Evolutionary conservation across 2,113 vertebrate species (phyloP), one percentile per base, ranked within the genome.

Genomic region (Plecturocebus donacophilus): DNA sequence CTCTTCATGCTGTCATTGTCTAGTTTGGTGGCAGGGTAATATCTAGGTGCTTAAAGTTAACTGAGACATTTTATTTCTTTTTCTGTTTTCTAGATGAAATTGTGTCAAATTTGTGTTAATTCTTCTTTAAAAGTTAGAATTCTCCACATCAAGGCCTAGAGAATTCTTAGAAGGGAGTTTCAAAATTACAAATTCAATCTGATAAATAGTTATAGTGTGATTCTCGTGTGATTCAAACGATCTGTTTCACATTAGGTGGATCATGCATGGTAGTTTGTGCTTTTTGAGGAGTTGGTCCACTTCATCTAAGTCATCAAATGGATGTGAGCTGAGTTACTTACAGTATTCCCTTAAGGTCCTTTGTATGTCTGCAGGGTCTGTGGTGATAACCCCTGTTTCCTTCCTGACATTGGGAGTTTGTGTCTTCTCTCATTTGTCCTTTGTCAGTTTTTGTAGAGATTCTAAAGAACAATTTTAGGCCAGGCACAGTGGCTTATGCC

Each of bases 361-460:
- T 77, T 17, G 6, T 16, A 6, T 21, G 40, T 6, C 76, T 71
- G 38, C 66, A 23, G 45, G 35, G 52, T 84, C 77, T 73, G 86
- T 32, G 32, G 70, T 66, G 40, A 52, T 25, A 49, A 52, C 52
- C 49, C 38, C 42, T 42, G 35, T 54, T 91, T 76, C 42, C 32
- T 66, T 56, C 27, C 66, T 64, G 90, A n/a, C 47, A 47, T 47
- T 47, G 70, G 54, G 32, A 47, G 49, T 42, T 25, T 73, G 20
- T 54, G 4, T 88, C 81, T 91, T 93, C 14, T 91, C 80, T 85
- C 25, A 5, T 68, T 84, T 84, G 64, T 47, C 52, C 35, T 83
- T 77, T 58, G 23, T 92, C 89, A n/a, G 64, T 93, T 61, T 96
- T 89, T 42, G 83, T 73, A 77, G 90, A 88, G 56, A 64, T 56